Base-by-base conservation (phyloP, 2,113 vertebrate species). In the Poeciliopsis occidentalis region DNA sequence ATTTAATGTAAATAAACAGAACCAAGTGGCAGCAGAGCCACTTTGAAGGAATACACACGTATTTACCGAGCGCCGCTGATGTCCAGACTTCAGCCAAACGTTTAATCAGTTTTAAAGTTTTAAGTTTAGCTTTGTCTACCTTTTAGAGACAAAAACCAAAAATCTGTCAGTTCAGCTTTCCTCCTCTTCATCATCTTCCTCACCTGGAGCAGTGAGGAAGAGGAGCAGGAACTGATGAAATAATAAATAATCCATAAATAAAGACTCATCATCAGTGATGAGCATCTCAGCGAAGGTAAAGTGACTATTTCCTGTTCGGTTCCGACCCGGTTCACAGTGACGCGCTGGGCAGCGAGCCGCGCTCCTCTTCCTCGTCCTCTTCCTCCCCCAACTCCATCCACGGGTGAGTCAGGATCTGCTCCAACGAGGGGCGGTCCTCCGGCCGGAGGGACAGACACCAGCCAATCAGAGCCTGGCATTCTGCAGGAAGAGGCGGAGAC, bases 361-460 rank as follows among this genome's bases (percentile, higher is more conserved):
- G 73, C 2, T 85, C 78, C 27, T 67, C 82, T 32, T 80, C 83
- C 12, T 75, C 76, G 8, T 81, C 81, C 72, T 83, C 82, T 22
- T 69, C 84, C 1, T 81, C 86, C 0, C 64, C 80, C 31, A 32
- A 74, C 82, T 89, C 83, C 88, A 97, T 95, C 96, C 96, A 97
- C 30, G 94, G 90, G 80, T 97, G 96, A 24, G 88, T 81, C 61
- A 96, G 88, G 64, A 97, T 94, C 87, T 96, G 90, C 54, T 96
- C 95, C 85, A 96, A 79, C 2, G 92, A 91, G 0, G 96, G 96
- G 6, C 96, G 93, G 10, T 94, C 94, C 60, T 95, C 93, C 0
- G 95, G 93, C 15, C 90, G 91, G 69, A 91, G 93, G 0, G 93
- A 87, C 65, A 97, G 92, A 84, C 96, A 97, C 94, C 94, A 94